Base-by-base conservation (phyloP, 2,113 vertebrate species). In the Larimichthys crocea region DNA sequence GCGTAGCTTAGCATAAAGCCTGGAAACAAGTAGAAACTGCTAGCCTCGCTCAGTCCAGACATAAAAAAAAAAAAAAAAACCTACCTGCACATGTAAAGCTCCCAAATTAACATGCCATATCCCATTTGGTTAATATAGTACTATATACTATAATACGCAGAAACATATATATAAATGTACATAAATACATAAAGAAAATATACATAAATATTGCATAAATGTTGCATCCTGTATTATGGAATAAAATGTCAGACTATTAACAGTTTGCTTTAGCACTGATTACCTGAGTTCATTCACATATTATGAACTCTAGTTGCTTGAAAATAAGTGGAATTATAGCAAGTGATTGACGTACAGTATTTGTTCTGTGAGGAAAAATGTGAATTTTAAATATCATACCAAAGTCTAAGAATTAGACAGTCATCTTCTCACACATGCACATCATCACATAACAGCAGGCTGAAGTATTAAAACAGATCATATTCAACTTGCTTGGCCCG, bases 401-500 rank as follows among this genome's bases (percentile, higher is more conserved):
- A 29, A 24, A 29, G 4, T 10, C 3, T 10, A 35, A 60, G 9
- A 1, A 35, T 5, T 31, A 10, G 16, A 60, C 3, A 20, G 17
- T 31, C 8, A 31, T 60, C 19, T 60, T 60, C 15, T 35, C 22
- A 29, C 12, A 59, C 16, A 19, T 60, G 26, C 17, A 29, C 24
- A 29, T 19, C 17, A 7, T 17, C 8, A 17, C 56, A 31, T 60
- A 61, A 70, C 63, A 74, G 72, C 76, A 79, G 31, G 66, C 20
- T 67, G 64, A 85, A 83, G 82, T 78, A 88, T 82, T 65, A 65
- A 83, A 91, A 82, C 76, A 78, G 76, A 82, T 66, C 65, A 49
- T 49, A 74, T 83, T 83, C 31, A 46, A 76, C 65, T 73, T 65
- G 35, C n/a, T 55, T 67, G 48, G 48, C 35, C 12, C 4, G 15